These are phyloP conservation scores for Aldabrachelys gigantea DNA, from an alignment of 2,113 vertebrate genomes.

Conservation along the genomic window DNA sequence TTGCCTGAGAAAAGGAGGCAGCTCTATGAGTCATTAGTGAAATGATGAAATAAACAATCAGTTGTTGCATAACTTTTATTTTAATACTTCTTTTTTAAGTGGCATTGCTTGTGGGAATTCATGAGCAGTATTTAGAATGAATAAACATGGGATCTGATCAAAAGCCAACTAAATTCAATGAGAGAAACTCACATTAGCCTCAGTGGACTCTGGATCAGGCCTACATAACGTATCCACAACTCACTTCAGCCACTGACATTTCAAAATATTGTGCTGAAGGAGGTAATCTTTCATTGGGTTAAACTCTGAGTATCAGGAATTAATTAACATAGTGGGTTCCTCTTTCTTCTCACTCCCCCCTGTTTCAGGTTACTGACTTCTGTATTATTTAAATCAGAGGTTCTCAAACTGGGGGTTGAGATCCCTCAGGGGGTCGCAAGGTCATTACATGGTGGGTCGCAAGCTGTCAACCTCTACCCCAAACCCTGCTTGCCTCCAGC, in stretches of 20 bases:
- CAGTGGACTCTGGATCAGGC: neutral
- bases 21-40: neutral
- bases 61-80: neutral
- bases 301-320: neutral
- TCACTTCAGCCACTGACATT: neutral
- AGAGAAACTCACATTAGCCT: neutral
- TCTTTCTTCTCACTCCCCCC: neutral
- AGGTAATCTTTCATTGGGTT: neutral
- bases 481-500: too few species aligned
- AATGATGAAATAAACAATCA: neutral
- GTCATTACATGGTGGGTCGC: too few species aligned
- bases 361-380: neutral
- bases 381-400: neutral
- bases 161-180: neutral
- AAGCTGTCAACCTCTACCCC: too few species aligned
- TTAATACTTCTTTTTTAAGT: slow-evolving; percentile 5
- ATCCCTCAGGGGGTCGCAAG: too few species aligned
- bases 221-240: neutral
- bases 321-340: neutral
- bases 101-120: neutral
- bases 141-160: neutral
- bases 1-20: neutral
- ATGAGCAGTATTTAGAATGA: neutral
- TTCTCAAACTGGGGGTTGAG: too few species aligned
- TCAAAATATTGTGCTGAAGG: neutral